A percentile compares a stretch with the other conserved stretches of the same genome.
These are phyloP conservation scores for Psittacula echo DNA, from an alignment of 2,797 vertebrate genomes.

Conservation along the genomic window DNA sequence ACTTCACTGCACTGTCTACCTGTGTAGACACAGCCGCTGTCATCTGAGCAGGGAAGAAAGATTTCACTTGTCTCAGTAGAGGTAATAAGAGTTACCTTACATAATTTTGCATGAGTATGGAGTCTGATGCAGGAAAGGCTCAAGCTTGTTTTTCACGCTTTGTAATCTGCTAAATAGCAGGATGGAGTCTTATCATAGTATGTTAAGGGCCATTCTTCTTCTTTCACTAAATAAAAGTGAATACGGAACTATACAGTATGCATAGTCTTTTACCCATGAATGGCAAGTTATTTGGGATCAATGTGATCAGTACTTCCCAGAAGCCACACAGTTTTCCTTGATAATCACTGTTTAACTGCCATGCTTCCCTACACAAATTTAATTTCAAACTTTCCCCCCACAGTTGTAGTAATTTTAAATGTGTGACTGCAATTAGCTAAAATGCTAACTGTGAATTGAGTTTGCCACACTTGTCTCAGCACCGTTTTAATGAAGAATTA, in stretches of 20 bases:
- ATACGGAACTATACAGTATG: background rate
- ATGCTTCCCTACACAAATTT: slow-evolving; percentile 33
- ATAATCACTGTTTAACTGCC: slow-evolving; percentile 46
- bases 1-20: background rate
- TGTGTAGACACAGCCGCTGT: background rate
- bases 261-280: slow-evolving; percentile 8
- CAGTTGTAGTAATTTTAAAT: slow-evolving; percentile 16
- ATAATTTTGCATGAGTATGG: background rate
- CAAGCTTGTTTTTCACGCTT: background rate
- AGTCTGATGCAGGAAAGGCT: background rate
- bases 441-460: slow-evolving; percentile 19
- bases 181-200: background rate
- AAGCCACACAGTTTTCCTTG: slow-evolving; percentile 47
- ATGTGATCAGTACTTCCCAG: slow-evolving; percentile 27
- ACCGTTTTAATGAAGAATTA: slow-evolving; percentile 7
- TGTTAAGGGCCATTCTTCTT: background rate
- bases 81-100: background rate
- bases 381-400: background rate
- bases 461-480: slow-evolving; percentile 19
- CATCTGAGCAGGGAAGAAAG: background rate
- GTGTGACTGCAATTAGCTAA: slow-evolving; percentile 30
- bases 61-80: background rate
- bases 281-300: slow-evolving; percentile 32
- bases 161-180: background rate
- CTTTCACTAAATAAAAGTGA: background rate